Conservation (phyloP, 1,140 invertebrate species). For the Druon quercuslanigerum region DNA sequence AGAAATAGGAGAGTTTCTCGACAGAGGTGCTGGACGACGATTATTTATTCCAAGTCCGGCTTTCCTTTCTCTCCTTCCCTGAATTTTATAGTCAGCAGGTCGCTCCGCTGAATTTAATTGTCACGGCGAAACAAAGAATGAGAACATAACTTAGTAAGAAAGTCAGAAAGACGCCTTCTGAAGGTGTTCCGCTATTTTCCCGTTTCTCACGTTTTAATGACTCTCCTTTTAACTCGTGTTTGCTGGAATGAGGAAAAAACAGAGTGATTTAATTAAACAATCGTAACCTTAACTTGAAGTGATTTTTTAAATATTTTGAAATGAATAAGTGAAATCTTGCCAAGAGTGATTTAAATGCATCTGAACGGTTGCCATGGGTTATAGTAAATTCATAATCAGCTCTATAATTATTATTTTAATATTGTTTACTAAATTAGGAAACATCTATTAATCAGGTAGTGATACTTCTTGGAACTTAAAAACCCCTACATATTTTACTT, state of each 20-base stretch:
- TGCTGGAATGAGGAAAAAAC: background rate
- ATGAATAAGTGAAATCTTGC: too few relatives aligned
- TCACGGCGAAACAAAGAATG: slow-evolving; percentile 26
- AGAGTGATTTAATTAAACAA: too few relatives aligned
- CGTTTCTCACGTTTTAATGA: slow-evolving; percentile 10
- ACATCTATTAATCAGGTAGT: too few relatives aligned
- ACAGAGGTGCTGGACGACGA: background rate
- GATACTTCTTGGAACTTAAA: too few relatives aligned
- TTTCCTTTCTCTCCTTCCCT: slow-evolving; percentile 9
- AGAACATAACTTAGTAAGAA: slow-evolving; percentile 24
- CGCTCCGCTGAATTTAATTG: slow-evolving; percentile 24
- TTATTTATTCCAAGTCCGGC: slow-evolving; percentile 9
- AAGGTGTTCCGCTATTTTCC: slow-evolving; percentile 17
- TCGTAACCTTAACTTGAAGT: too few relatives aligned
- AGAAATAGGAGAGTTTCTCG: slow-evolving; percentile 34
- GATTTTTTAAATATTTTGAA: too few relatives aligned
- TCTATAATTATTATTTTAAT: too few relatives aligned
- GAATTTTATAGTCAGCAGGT: slow-evolving; percentile 18
- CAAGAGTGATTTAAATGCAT: too few relatives aligned
- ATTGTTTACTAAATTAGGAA: too few relatives aligned
- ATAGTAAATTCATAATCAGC: too few relatives aligned
- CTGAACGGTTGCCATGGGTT: too few relatives aligned
- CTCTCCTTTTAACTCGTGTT: background rate
- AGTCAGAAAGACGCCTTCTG: slow-evolving; percentile 25
- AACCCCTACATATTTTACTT: too few relatives aligned